A percentile compares a stretch with the other conserved stretches of the same genome.
These are phyloP conservation scores for Anabas testudineus DNA, from an alignment of 2,797 vertebrate species.

Conservation along the genomic window DNA sequence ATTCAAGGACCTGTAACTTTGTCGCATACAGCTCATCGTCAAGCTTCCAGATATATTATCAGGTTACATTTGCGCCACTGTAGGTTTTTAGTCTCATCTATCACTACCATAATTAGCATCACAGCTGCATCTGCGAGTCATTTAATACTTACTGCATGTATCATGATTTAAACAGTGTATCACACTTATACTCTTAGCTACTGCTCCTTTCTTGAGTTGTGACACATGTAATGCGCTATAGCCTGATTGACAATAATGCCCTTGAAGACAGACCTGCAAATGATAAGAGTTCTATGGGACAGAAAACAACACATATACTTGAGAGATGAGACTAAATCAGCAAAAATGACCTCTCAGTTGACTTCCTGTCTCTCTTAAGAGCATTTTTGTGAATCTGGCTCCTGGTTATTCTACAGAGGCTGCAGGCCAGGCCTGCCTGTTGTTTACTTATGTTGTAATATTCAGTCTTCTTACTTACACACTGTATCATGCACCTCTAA, in stretches of 20 bases:
- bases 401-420: conserved; percentile 1
- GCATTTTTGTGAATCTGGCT: conserved; percentile 27
- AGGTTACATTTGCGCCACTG: conserved; percentile 42
- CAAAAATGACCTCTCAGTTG: not conserved
- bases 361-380: conserved; percentile 6
- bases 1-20: conserved; percentile 55
- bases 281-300: not conserved
- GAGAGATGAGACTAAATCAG: conserved; percentile 6
- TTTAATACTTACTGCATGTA: conserved; percentile 49
- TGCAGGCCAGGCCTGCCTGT: conserved; percentile 8
- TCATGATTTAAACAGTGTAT: conserved; percentile 50
- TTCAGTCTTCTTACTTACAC: conserved; percentile 8
- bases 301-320: not conserved
- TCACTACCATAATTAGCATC: conserved; percentile 51
- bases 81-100: conserved; percentile 34
- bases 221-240: conserved; percentile 53
- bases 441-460: conserved; percentile 9
- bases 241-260: conserved; percentile 34
- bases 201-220: conserved; percentile 35
- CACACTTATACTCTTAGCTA: conserved; percentile 13
- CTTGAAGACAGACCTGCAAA: not conserved
- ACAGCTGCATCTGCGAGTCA: conserved; percentile 60
- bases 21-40: conserved; percentile 30
- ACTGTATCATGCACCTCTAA: conserved; percentile 12
- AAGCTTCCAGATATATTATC: conserved; percentile 25